A percentile compares a stretch with the other conserved stretches of the same genome.
phyloP scores from a whole-genome alignment of 2,888 invertebrate species.

The Chironomus tentans region DNA sequence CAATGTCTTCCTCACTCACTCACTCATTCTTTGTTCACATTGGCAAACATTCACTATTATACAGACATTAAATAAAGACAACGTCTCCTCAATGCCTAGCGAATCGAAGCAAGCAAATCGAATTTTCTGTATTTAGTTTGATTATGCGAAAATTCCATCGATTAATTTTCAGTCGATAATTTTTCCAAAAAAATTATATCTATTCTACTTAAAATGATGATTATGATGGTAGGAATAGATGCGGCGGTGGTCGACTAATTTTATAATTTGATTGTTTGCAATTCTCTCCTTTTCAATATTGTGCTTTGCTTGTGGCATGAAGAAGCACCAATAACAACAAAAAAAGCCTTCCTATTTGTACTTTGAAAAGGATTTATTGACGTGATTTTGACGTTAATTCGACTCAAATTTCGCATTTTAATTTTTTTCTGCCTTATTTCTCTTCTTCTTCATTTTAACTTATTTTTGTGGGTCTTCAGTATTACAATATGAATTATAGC shows the following conservation, averaged over 20 bases:
- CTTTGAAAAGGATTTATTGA: not conserved
- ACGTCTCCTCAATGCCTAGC: slow-evolving; percentile 11
- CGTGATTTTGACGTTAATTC: not conserved
- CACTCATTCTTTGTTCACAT: not conserved
- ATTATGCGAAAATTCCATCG: slow-evolving; percentile 7
- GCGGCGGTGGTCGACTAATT: not conserved
- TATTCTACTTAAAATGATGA: not conserved
- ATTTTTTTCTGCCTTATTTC: not conserved
- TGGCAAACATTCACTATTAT: slow-evolving; percentile 15
- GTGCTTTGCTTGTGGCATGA: too few species aligned
- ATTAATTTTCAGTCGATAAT: slow-evolving; percentile 7
- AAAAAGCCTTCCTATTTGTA: too few species aligned
- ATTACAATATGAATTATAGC: too few species aligned
- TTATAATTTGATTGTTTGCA: not conserved
- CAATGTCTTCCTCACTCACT: not conserved
- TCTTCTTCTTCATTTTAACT: not conserved
- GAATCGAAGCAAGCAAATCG: not conserved
- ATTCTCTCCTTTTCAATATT: too few species aligned
- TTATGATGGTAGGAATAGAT: not conserved
- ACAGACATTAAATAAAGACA: slow-evolving; percentile 23
- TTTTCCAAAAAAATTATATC: too few species aligned
- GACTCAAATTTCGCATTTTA: slow-evolving; percentile 1
- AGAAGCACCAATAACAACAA: too few species aligned
- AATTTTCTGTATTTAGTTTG: not conserved
- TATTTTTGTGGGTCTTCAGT: too few species aligned